These are phyloP conservation scores for honey bee (Apis mellifera) DNA, from an alignment of 1,140 invertebrate genomes.

Conservation along the genomic window DNA sequence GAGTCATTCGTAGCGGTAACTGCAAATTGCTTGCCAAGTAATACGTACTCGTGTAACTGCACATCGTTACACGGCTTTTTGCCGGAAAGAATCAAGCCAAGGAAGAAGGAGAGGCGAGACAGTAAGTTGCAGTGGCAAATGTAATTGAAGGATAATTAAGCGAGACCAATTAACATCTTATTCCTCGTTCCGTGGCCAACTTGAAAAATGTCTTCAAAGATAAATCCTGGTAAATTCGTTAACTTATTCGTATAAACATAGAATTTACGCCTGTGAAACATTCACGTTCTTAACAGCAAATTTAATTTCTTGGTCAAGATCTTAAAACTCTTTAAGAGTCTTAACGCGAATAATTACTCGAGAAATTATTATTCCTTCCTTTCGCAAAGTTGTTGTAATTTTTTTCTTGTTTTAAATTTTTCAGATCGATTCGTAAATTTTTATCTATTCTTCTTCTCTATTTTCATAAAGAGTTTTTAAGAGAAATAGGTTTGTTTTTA, in stretches of 20 bases:
- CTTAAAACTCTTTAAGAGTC: not conserved
- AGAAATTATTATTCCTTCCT: no score
- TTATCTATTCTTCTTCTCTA: no score
- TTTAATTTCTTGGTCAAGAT: slow-evolving; percentile 26
- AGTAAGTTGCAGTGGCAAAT: slow-evolving; percentile 19
- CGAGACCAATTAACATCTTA: slow-evolving; percentile 47
- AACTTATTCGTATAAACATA: not conserved
- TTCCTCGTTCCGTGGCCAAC: slow-evolving; percentile 2
- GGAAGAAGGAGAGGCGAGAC: not conserved
- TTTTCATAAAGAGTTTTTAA: no score
- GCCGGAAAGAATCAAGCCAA: slow-evolving; percentile 24
- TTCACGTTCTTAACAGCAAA: slow-evolving; percentile 8
- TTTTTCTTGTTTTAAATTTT: no score
- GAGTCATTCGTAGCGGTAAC: slow-evolving; percentile 30
- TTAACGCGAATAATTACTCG: no score
- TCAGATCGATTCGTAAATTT: no score
- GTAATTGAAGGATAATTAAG: slow-evolving; percentile 62
- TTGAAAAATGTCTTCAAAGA: slow-evolving; percentile 38
- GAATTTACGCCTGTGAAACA: slow-evolving; percentile 19
- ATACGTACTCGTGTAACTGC: slow-evolving; percentile 23
- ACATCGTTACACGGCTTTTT: not conserved
- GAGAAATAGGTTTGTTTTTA: no score
- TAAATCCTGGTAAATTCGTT: slow-evolving; percentile 31
- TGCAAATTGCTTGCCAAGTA: slow-evolving; percentile 49
- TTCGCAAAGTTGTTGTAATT: no score